Percentiles rank a stretch among this genome's conserved stretches.
These are phyloP conservation scores for Drosophila ambigua DNA, from an alignment of 1,140 invertebrate genomes.

Conservation along the genomic window DNA sequence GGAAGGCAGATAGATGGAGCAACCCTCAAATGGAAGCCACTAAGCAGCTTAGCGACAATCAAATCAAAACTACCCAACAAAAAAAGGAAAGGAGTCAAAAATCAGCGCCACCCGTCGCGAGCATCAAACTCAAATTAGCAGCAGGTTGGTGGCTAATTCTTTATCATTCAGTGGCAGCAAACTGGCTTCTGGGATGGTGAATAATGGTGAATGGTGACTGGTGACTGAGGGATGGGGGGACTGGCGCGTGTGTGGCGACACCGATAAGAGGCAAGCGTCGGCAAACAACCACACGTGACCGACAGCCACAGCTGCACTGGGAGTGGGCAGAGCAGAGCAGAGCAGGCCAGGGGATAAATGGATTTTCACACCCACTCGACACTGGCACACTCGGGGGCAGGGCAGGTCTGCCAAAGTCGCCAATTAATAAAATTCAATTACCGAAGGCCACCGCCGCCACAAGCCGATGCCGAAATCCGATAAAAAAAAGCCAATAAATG, in stretches of 20 bases:
- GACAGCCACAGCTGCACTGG: not conserved
- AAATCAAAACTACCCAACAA: conserved; percentile 58
- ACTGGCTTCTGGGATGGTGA: not conserved
- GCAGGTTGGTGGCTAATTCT: conserved; percentile 76
- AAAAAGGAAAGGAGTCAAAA: conserved; percentile 20
- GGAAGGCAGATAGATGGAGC: conserved; percentile 9
- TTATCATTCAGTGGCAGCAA: conserved; percentile 56
- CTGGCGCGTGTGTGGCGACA: conserved; percentile 55
- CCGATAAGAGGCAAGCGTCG: conserved; percentile 53
- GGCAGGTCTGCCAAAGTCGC: conserved; percentile 1
- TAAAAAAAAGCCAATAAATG: not conserved
- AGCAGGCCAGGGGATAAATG: conserved; percentile 2
- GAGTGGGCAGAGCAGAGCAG: not conserved
- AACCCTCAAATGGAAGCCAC: conserved; percentile 36
- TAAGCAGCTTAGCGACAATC: conserved; percentile 71
- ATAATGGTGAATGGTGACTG: too few species aligned
- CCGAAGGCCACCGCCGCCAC: conserved; percentile 35
- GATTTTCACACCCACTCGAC: conserved; percentile 65
- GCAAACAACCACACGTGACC: conserved; percentile 68
- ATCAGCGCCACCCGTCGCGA: conserved; percentile 26
- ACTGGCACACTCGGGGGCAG: not conserved
- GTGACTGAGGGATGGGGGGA: not conserved
- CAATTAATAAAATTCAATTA: conserved; percentile 75
- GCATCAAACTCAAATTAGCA: conserved; percentile 78
- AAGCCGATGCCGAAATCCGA: conserved; percentile 18